Percentiles rank a stretch among this genome's conserved stretches.
These are phyloP conservation scores for Ceratitis capitata DNA, from an alignment of 1,140 invertebrate genomes.

Conservation along the genomic window DNA sequence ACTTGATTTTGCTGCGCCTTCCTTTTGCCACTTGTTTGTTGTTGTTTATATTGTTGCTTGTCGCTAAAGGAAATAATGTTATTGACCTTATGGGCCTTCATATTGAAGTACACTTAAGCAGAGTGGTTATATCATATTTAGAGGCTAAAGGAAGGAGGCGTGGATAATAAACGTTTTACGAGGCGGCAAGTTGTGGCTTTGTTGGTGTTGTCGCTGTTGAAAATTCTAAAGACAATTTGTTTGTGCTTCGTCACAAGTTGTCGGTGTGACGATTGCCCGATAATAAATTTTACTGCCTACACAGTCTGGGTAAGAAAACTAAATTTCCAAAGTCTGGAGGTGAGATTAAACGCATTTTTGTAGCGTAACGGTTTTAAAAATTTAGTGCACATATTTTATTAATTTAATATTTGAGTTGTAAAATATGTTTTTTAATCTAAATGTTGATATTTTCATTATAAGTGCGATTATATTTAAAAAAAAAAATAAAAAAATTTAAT, in stretches of 20 bases:
- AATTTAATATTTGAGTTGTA: neutral
- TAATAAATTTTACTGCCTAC: constrained; percentile 3
- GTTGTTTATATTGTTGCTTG: constrained; percentile 24
- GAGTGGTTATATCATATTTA: neutral
- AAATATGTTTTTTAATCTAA: too few species aligned
- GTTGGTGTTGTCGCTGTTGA: neutral
- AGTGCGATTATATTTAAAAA: neutral
- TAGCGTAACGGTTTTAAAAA: too few species aligned
- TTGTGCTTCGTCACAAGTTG: neutral
- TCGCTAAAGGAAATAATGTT: constrained; percentile 24
- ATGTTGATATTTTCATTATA: neutral
- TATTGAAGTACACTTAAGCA: constrained; percentile 5
- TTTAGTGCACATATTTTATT: neutral
- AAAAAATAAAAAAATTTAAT: too few species aligned
- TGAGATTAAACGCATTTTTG: too few species aligned
- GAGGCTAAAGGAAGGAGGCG: neutral
- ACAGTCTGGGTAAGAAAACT: too few species aligned
- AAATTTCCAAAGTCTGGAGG: neutral
- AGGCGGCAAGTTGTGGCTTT: neutral
- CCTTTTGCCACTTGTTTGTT: neutral
- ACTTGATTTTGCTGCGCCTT: neutral
- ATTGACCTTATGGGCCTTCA: constrained; percentile 25
- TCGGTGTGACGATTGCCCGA: neutral
- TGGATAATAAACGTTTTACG: too few species aligned
- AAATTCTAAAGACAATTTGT: neutral